Evolutionary conservation across 2,113 vertebrate genomes (phyloP).

Genomic region (Tonatia bakeri): DNA sequence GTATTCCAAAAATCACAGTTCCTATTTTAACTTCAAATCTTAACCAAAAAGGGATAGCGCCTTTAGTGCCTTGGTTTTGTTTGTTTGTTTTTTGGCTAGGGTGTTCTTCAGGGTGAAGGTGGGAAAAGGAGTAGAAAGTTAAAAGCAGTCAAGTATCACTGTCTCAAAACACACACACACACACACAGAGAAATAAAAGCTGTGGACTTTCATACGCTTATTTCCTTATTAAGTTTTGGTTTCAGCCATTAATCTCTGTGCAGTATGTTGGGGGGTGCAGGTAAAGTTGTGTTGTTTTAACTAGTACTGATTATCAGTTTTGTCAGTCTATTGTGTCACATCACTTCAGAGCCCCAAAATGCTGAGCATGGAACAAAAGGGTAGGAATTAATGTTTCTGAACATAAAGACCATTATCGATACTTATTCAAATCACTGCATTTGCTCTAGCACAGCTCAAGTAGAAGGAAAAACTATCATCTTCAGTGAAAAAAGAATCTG

Average conservation of each 20-base stretch:
- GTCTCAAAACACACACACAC: background rate
- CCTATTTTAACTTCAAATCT: background rate
- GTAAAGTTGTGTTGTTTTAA: constrained; percentile 15
- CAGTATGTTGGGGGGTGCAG: background rate
- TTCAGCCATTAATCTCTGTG: background rate
- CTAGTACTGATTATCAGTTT: constrained; percentile 37
- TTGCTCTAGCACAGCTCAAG: background rate
- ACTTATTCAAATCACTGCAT: background rate
- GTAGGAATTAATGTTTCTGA: background rate
- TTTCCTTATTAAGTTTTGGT: constrained; percentile 6
- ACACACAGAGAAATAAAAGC: background rate
- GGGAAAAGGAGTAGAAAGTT: background rate
- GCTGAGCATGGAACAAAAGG: background rate
- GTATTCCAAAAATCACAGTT: constrained; percentile 8
- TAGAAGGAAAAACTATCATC: background rate
- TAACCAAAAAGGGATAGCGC: background rate
- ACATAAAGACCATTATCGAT: background rate
- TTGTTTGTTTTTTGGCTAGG: too few relatives aligned
- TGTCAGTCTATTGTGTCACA: background rate
- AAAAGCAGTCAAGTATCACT: background rate
- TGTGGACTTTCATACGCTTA: background rate
- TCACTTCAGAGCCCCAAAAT: background rate
- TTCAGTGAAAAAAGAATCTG: background rate
- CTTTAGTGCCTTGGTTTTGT: too few relatives aligned
- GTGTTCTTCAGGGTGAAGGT: too few relatives aligned